Percentiles rank a stretch among this genome's conserved stretches.
These are phyloP conservation scores for Apteryx owenii DNA, from an alignment of 2,113 vertebrate genomes.

Conservation along the genomic window DNA sequence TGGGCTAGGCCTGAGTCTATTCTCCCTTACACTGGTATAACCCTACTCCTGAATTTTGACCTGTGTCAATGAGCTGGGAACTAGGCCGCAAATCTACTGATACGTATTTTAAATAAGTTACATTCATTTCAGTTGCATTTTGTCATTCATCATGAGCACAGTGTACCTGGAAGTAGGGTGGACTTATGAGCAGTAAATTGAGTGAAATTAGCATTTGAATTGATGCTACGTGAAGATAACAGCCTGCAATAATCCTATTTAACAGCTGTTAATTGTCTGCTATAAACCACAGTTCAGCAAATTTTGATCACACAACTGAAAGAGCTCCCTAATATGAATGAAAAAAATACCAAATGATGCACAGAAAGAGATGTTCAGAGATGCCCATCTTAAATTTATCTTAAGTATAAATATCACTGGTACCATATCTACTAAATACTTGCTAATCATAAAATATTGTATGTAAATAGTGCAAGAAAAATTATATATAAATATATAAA, in stretches of 20 bases:
- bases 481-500: not conserved
- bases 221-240: not conserved
- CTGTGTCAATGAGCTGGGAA: not conserved
- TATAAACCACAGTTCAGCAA: slow-evolving; percentile 56
- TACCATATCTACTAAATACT: not conserved
- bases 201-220: slow-evolving; percentile 52
- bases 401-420: not conserved
- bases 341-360: not conserved
- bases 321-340: not conserved
- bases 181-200: slow-evolving; percentile 8
- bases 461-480: not conserved
- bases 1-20: not conserved
- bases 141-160: not conserved
- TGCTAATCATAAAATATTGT: not conserved
- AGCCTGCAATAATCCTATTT: slow-evolving; percentile 59
- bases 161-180: not conserved
- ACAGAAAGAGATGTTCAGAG: not conserved
- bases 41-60: not conserved
- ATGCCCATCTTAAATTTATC: not conserved
- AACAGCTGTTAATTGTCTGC: slow-evolving; percentile 59
- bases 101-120: not conserved
- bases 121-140: not conserved
- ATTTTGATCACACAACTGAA: slow-evolving; percentile 34
- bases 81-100: not conserved
- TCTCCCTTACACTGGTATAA: not conserved